Percentiles rank a stretch among this genome's conserved stretches.
Evolutionary conservation across 2,113 vertebrate species (phyloP).

Genomic region (Machaerirhynchus nigripectus): DNA sequence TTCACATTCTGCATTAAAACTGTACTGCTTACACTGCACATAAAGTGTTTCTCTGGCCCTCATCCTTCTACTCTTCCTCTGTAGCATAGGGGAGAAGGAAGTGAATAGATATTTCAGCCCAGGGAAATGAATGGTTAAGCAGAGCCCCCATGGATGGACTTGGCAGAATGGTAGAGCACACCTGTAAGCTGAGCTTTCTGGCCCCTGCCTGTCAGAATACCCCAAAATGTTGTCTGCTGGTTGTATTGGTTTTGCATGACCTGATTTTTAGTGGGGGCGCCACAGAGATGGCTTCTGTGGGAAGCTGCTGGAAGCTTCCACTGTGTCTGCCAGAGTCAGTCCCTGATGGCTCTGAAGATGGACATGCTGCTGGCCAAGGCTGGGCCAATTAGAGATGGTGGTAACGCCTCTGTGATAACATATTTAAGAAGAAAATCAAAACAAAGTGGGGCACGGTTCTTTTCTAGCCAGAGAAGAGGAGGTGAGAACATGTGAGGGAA

Average conservation of each 20-base stretch:
- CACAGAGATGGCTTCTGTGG: not conserved
- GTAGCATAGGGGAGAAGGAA: not conserved
- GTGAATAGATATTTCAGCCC: not conserved
- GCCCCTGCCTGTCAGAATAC: not conserved
- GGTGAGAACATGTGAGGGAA: not conserved
- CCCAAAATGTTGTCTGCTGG: not conserved
- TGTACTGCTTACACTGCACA: not conserved
- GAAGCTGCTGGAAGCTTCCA: not conserved
- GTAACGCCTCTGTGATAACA: not conserved
- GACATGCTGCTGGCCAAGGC: not conserved
- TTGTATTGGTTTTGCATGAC: not conserved
- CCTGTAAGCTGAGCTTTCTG: not conserved
- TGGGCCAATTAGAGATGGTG: not conserved
- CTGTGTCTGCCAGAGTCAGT: rapidly evolving
- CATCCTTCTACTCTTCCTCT: not conserved
- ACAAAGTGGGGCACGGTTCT: not conserved
- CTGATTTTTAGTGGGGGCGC: not conserved
- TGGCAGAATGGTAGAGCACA: not conserved
- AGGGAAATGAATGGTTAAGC: not conserved
- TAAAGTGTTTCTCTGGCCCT: not conserved
- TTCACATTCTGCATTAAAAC: not conserved
- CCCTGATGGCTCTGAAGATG: not conserved
- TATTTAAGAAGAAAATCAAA: not conserved
- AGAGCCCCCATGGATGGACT: not conserved
- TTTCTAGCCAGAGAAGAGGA: not conserved